Evolutionary conservation across 2,797 vertebrate species (phyloP).

Genomic region (Molossus molossus): DNA sequence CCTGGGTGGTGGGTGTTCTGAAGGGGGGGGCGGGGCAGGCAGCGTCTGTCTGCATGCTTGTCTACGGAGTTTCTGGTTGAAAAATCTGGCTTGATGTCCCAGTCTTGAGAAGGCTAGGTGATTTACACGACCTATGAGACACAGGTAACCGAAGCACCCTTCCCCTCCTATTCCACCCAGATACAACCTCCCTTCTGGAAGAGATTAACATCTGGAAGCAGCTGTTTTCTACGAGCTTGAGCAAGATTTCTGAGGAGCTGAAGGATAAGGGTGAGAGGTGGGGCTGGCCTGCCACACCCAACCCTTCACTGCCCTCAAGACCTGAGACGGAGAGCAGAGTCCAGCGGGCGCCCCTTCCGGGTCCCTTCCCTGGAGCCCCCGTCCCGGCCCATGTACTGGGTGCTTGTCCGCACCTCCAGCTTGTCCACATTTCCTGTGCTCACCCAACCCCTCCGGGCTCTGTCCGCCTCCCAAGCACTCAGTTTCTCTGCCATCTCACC

Average conservation of each 20-base stretch:
- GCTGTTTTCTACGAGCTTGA: slow-evolving; percentile 43
- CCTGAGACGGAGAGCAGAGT: not conserved
- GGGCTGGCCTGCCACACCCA: not conserved
- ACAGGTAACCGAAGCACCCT: accelerated
- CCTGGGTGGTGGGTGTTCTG: not conserved
- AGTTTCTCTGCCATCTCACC: slow-evolving; percentile 67
- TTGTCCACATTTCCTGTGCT: not conserved
- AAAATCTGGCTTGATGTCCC: not conserved
- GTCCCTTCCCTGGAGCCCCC: not conserved
- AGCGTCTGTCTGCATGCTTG: not conserved
- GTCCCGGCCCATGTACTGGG: not conserved
- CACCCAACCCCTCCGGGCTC: not conserved
- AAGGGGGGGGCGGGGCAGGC: not conserved
- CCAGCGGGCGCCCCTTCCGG: not conserved
- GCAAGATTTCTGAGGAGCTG: not conserved
- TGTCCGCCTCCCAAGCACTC: slow-evolving; percentile 50
- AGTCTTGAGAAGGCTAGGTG: not conserved
- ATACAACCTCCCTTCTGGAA: slow-evolving; percentile 64
- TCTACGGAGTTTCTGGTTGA: not conserved
- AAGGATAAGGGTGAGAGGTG: slow-evolving; percentile 73
- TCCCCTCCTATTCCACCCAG: slow-evolving; percentile 25
- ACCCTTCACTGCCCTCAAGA: too few relatives aligned
- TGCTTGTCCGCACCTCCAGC: not conserved
- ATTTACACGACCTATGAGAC: not conserved
- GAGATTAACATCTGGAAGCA: slow-evolving; percentile 6